These are phyloP conservation scores for Acinonyx jubatus DNA, from an alignment of 2,113 vertebrate genomes.

Conservation along the genomic window DNA sequence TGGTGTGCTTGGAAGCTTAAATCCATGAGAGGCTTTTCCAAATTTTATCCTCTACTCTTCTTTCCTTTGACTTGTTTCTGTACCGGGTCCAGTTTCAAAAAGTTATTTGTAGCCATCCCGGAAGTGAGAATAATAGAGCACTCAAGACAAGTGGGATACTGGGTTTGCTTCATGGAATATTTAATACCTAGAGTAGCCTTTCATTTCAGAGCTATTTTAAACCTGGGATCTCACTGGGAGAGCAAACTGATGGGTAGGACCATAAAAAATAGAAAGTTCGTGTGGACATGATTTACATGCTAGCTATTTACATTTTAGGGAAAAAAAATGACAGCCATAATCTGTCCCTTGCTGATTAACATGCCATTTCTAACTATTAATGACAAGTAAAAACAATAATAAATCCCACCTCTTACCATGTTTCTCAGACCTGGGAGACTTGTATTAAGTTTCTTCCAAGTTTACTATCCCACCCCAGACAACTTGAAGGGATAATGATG, in stretches of 20 bases:
- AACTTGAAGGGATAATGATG: neutral
- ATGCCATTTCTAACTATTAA: neutral
- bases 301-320: neutral
- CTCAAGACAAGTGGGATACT: slow-evolving; percentile 16
- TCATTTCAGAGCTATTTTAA: slow-evolving; percentile 53
- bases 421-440: neutral
- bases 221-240: neutral
- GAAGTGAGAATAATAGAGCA: slow-evolving; percentile 35
- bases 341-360: neutral
- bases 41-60: neutral
- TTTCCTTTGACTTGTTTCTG: slow-evolving; percentile 16
- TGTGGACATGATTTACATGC: neutral
- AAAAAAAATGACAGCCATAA: neutral
- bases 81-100: slow-evolving; percentile 47
- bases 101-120: neutral
- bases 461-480: neutral
- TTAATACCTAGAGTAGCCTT: slow-evolving; percentile 11
- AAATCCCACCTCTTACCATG: neutral
- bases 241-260: neutral
- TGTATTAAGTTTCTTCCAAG: neutral
- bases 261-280: neutral
- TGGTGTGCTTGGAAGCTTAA: slow-evolving; percentile 26
- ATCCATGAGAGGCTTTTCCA: neutral
- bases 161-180: slow-evolving; percentile 33
- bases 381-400: neutral